Conservation (phyloP, 2,113 vertebrate species). For the Callithrix jacchus region DNA sequence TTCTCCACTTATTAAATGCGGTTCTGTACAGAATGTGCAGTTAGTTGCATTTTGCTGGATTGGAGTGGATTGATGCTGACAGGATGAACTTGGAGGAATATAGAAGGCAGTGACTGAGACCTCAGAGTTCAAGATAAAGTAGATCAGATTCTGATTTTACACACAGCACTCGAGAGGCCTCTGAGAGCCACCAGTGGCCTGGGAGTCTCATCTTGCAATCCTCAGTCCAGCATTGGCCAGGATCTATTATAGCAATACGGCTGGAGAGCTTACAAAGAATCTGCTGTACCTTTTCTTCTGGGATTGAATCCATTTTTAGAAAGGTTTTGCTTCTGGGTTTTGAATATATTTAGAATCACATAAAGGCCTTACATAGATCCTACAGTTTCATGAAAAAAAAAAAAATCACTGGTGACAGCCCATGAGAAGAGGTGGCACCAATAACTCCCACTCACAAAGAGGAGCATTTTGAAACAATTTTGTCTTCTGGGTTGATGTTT, state of each 20-base stretch:
- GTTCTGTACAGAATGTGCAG: neutral
- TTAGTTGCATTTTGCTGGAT: neutral
- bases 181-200: neutral
- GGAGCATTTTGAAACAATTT: neutral
- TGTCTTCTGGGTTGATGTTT: neutral
- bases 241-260: neutral
- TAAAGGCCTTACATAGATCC: neutral
- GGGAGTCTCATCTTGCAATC: neutral
- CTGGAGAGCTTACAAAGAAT: conserved; percentile 38
- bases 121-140: neutral
- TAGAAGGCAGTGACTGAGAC: neutral
- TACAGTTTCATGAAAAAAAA: neutral
- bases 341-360: conserved; percentile 50
- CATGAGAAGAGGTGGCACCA: neutral
- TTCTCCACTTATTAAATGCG: neutral
- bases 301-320: conserved; percentile 54
- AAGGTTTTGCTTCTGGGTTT: conserved; percentile 37
- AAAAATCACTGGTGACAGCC: neutral
- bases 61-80: neutral
- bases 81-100: neutral
- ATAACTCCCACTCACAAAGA: fast-evolving
- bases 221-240: neutral
- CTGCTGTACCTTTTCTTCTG: neutral
- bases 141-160: neutral
- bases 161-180: neutral